These are phyloP conservation scores for Meghimatium bilineatum DNA, from an alignment of 2,888 invertebrate genomes.

Conservation along the genomic window DNA sequence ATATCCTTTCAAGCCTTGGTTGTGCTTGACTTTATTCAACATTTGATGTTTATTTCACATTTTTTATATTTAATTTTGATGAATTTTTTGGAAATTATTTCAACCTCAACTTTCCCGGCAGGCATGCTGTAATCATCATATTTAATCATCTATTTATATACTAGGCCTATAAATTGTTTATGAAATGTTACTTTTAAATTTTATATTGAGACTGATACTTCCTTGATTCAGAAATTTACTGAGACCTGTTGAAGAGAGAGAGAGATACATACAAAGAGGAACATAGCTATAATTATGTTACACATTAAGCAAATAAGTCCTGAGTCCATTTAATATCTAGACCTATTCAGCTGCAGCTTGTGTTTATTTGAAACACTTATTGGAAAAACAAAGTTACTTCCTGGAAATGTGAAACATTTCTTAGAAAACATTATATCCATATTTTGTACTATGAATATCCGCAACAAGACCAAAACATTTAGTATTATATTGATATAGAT, in stretches of 20 bases:
- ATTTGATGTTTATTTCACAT: not conserved
- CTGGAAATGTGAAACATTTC: not conserved
- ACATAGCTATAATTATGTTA: not conserved
- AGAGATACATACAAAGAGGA: too few relatives aligned
- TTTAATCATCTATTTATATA: not conserved
- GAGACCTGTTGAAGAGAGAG: too few relatives aligned
- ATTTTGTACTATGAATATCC: too few relatives aligned
- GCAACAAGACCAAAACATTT: too few relatives aligned
- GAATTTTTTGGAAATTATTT: not conserved
- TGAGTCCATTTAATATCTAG: not conserved
- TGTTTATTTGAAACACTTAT: not conserved
- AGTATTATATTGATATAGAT: too few relatives aligned
- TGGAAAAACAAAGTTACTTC: not conserved
- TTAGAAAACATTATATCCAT: too few relatives aligned
- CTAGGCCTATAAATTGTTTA: not conserved
- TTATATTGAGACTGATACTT: not conserved
- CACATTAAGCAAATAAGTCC: not conserved
- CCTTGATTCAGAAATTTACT: not conserved
- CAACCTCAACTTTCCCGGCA: not conserved
- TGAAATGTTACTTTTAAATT: not conserved
- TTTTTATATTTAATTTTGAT: too few relatives aligned
- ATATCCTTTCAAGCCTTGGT: not conserved
- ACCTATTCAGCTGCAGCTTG: not conserved
- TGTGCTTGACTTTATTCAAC: not conserved
- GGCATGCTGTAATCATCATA: not conserved